Evolutionary conservation across 2,888 invertebrate species (phyloP).

Genomic region (Pollenia labialis): DNA sequence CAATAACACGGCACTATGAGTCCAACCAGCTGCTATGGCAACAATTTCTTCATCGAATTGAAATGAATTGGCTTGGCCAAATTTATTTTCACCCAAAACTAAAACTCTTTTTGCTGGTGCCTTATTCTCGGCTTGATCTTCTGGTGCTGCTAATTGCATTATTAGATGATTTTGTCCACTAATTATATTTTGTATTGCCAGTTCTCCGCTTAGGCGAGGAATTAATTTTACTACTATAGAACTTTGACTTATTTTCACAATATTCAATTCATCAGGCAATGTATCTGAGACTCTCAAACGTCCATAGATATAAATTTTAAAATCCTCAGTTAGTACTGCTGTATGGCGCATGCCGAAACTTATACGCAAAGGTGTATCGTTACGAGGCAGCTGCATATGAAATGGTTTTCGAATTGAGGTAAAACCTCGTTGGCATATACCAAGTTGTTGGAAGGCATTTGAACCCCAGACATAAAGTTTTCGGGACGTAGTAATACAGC

Average conservation of each 20-base stretch:
- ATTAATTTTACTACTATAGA: slow-evolving; percentile 79
- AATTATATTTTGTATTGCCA: slow-evolving; percentile 87
- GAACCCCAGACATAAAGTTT: slow-evolving; percentile 93
- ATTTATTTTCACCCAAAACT: slow-evolving; percentile 93
- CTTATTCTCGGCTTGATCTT: slow-evolving; percentile 70
- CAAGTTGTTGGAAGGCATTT: slow-evolving; percentile 91
- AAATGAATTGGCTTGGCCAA: slow-evolving; percentile 88
- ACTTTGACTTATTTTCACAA: slow-evolving; percentile 80
- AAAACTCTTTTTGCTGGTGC: slow-evolving; percentile 84
- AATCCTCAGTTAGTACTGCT: slow-evolving; percentile 81
- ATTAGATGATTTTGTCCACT: slow-evolving; percentile 92
- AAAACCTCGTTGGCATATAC: slow-evolving; percentile 85
- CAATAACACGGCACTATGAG: slow-evolving; percentile 88
- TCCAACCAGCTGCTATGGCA: slow-evolving; percentile 89
- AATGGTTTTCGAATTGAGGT: slow-evolving; percentile 81
- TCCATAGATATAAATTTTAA: slow-evolving; percentile 82
- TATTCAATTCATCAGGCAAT: slow-evolving; percentile 79
- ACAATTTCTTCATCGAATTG: slow-evolving; percentile 85
- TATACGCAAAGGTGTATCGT: slow-evolving; percentile 78
- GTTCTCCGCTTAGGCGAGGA: slow-evolving; percentile 78
- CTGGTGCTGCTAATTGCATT: slow-evolving; percentile 76
- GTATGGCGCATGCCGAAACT: slow-evolving; percentile 82
- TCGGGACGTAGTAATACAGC: slow-evolving; percentile 89
- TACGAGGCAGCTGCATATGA: slow-evolving; percentile 79
- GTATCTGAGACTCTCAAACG: slow-evolving; percentile 80